Evolutionary conservation across 2,888 invertebrate genomes (phyloP), one percentile per base, ranked within the genome.

Genomic region (Drosophila neonasuta): DNA sequence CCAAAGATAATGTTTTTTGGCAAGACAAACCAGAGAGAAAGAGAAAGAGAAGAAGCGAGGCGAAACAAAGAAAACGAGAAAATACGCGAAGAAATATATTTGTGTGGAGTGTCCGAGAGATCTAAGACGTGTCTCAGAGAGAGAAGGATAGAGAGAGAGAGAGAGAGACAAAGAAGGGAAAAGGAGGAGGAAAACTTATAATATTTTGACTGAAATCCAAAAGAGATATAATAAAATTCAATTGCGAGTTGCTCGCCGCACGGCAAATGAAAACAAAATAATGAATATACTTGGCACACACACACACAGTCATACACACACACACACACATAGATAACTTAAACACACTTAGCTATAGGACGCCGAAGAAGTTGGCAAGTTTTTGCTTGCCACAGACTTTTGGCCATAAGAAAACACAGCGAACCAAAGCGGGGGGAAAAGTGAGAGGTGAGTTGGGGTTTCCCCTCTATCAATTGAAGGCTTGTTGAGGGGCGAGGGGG

Each of bases 141-240:
- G 15, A 36, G 13, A 11, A 11, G 11, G 15, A 9, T 8, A 5
- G 6, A 20, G 10, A 32, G 32, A 8, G 7, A 24, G 45, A 3
- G 13, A 48, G 32, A 32, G 10, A 48, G 11, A 30, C 7, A 15
- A 10, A 15, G 13, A 9, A 34, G 3, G n/a, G 0, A n/a, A 20
- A n/a, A 34, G 20, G 7, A 20, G 20, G 49, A 64, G 49, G 41
- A 55, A 46, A 74, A 79, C 68, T 72, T 73, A 56, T 79, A 65
- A 62, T 70, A 74, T 70, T 62, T 61, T 61, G 64, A 62, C 51
- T 71, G 66, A 71, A 79, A 71, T 68, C 70, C 83, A 86, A 39
- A 56, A 55, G 39, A 63, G 68, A 69, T 68, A 74, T 74, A 79
- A 83, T 83, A 83, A 86, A 86, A 85, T 88, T 85, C 84, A 85